Evolutionary conservation across 2,888 invertebrate genomes (phyloP).

Genomic region (Parascotia fuliginaria): DNA sequence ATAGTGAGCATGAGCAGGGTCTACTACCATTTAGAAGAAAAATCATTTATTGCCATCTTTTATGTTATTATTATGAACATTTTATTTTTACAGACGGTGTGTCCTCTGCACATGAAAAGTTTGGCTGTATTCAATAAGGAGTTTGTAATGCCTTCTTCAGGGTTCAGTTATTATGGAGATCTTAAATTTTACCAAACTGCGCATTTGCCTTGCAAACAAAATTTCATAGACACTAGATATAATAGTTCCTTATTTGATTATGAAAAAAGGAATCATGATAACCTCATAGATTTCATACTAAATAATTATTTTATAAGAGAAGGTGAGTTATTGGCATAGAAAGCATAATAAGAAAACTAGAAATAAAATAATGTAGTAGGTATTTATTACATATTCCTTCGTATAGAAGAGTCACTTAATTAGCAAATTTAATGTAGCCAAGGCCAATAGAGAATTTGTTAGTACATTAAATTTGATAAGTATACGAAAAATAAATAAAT

Average conservation of each 20-base stretch:
- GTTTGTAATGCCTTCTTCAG: slow-evolving; percentile 65
- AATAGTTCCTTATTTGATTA: slow-evolving; percentile 83
- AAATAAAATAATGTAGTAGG: background rate
- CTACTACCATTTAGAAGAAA: too few species aligned
- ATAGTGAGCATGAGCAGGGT: too few species aligned
- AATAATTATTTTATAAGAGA: slow-evolving; percentile 85
- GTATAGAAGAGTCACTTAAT: too few species aligned
- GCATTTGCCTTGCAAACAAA: slow-evolving; percentile 78
- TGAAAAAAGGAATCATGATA: slow-evolving; percentile 59
- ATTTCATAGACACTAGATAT: slow-evolving; percentile 81
- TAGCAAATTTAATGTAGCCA: too few species aligned
- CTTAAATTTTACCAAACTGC: slow-evolving; percentile 76
- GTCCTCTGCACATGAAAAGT: slow-evolving; percentile 85
- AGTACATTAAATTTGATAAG: too few species aligned
- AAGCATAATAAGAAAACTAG: background rate
- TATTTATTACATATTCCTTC: too few species aligned
- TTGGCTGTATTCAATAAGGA: slow-evolving; percentile 76
- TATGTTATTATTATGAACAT: background rate
- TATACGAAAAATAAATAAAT: too few species aligned
- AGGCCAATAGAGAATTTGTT: too few species aligned
- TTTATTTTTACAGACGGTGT: slow-evolving; percentile 69
- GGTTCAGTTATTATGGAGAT: slow-evolving; percentile 74
- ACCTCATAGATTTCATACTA: slow-evolving; percentile 84
- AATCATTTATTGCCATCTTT: too few species aligned
- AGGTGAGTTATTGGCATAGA: slow-evolving; percentile 65